Conservation (phyloP, 2,797 vertebrate species). For the Borostomias antarcticus region DNA sequence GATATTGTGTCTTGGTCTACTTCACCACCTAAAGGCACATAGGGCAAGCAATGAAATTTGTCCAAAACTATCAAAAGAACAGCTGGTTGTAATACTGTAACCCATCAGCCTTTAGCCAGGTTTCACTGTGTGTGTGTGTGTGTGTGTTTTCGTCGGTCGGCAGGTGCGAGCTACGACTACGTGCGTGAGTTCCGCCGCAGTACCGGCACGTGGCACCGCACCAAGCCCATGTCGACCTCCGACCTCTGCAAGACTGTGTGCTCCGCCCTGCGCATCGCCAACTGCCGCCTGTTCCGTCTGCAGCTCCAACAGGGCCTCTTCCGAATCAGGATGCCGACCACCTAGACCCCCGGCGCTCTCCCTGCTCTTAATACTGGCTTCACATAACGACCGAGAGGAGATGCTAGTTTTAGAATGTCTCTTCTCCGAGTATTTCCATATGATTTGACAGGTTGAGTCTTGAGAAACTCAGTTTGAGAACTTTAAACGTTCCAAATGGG, state of each 20-base stretch:
- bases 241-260: slow-evolving; percentile 93
- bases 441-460: too few species aligned
- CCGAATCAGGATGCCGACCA: slow-evolving; percentile 83
- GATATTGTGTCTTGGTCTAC: too few species aligned
- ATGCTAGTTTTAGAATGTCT: too few species aligned
- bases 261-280: slow-evolving; percentile 89
- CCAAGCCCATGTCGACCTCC: slow-evolving; percentile 83
- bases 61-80: too few species aligned
- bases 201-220: slow-evolving; percentile 94
- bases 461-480: too few species aligned
- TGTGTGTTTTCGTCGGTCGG: neutral
- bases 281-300: slow-evolving; percentile 95
- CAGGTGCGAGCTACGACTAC: slow-evolving; percentile 94
- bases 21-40: too few species aligned
- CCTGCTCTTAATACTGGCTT: neutral
- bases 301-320: slow-evolving; percentile 94
- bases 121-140: neutral
- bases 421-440: too few species aligned
- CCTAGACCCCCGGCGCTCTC: slow-evolving; percentile 48
- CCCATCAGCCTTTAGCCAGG: neutral
- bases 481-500: too few species aligned
- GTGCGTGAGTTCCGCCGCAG: slow-evolving; percentile 95
- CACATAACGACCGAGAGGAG: too few species aligned
- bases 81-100: too few species aligned
- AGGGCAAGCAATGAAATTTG: too few species aligned